Base-by-base conservation (phyloP, 2,888 invertebrate genomes). In the Ectobius pallidus region DNA sequence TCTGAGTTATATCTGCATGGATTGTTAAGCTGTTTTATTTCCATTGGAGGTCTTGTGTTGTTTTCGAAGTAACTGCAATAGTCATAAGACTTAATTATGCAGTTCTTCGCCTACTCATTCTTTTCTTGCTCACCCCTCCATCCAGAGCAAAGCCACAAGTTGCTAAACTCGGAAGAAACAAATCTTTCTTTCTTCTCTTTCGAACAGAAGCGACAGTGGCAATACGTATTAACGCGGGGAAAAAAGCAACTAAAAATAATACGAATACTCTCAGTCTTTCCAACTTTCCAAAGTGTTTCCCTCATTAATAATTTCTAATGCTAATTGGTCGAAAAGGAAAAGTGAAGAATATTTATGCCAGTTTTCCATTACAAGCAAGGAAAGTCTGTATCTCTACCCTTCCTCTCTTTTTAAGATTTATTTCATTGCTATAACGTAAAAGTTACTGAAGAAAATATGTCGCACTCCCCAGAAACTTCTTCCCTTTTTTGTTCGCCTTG, bases 231-330 rank as follows among this genome's bases (percentile, higher is more conserved):
- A 70, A 61, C 20, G 58, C 46, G 34, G 46, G n/a, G 44, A 58
- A 72, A 72, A 70, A 42, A 70, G 61, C 58, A 58, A 73, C 72
- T 61, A 73, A 69, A 72, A 73, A 73, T 69, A 69, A 73, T 73
- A 73, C 44, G 44, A 34, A 69, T 69, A 69, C 68, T 73, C 69
- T 46, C 49, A 32, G 58, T 46, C 30, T 69, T n/a, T 69, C 69
- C 63, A 69, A 69, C 69, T 69, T 73, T 68, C 61, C 58, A 58
- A 70, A 70, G 70, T 70, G 70, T 69, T 65, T 65, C 46, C 20
- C 69, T 73, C 72, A 73, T 73, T 73, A 73, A 73, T 73, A 73
- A 73, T 73, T 73, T 61, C 69, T 73, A 44, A 61, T 73, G 72
- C 72, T 73, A 73, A 73, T 73, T 73, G 72, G 68, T 65, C 27